A percentile compares a stretch with the other conserved stretches of the same genome.
phyloP scores from a whole-genome alignment of 2,113 vertebrate species.

The Mesoclemmys tuberculata region DNA sequence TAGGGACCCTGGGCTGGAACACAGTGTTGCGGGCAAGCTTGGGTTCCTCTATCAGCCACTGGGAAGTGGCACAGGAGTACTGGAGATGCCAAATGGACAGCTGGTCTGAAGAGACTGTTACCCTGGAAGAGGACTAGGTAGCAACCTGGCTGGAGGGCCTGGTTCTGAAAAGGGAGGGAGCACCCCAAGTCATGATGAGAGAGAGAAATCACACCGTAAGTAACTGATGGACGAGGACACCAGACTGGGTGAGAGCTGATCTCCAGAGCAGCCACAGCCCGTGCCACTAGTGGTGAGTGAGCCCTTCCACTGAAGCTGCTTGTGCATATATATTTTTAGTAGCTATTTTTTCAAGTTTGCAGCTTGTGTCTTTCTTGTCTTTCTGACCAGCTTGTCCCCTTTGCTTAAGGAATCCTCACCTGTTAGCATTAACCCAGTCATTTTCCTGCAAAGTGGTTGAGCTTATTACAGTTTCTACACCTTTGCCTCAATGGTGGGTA shows the following conservation, averaged over 20 bases:
- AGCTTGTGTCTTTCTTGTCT: not conserved
- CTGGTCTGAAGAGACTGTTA: not conserved
- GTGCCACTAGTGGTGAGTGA: not conserved
- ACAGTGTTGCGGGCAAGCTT: not conserved
- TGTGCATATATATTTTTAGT: not conserved
- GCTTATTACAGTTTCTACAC: not conserved
- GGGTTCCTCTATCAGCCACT: not conserved
- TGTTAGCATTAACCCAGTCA: not conserved
- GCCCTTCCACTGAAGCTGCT: not conserved
- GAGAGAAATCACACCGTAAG: not conserved
- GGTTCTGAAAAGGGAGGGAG: not conserved
- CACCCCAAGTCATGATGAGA: not conserved
- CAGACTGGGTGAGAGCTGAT: not conserved
- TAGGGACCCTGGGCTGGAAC: not conserved
- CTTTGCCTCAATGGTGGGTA: not conserved
- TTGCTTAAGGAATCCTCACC: not conserved
- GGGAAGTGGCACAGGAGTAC: not conserved
- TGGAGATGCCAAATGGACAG: not conserved
- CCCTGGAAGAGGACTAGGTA: not conserved
- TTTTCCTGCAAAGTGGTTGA: not conserved
- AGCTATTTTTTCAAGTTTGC: not conserved
- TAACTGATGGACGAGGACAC: not conserved
- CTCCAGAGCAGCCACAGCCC: not conserved
- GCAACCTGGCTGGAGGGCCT: not conserved
- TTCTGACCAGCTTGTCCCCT: not conserved